These are phyloP conservation scores for Anoura caudifer DNA, from an alignment of 2,113 vertebrate species.

Conservation along the genomic window DNA sequence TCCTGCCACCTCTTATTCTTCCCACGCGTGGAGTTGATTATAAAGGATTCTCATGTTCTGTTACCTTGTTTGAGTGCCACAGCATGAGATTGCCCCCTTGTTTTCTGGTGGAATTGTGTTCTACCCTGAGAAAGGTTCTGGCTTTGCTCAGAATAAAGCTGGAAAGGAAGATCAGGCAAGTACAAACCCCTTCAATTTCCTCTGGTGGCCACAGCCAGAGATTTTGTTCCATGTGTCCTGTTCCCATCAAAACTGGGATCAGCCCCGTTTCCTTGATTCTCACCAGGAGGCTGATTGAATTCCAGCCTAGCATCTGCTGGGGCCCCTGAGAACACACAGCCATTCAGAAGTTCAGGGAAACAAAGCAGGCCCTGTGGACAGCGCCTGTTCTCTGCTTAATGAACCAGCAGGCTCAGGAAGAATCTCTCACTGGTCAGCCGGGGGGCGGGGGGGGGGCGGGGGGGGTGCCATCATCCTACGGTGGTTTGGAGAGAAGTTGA, in stretches of 20 bases:
- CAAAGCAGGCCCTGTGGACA: constrained; percentile 80
- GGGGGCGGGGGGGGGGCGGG: constrained; percentile 37
- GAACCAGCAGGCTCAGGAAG: constrained; percentile 72
- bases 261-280: constrained; percentile 72
- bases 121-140: neutral
- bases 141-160: constrained; percentile 43
- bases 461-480: too few species aligned
- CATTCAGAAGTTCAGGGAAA: constrained; percentile 76
- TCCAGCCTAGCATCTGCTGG: constrained; percentile 75
- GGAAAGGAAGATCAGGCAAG: constrained; percentile 18
- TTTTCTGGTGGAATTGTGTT: constrained; percentile 42
- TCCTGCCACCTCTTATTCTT: neutral
- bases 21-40: neutral
- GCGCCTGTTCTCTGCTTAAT: constrained; percentile 72
- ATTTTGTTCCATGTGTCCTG: constrained; percentile 55
- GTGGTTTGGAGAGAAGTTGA: neutral
- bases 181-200: constrained; percentile 20
- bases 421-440: constrained; percentile 69
- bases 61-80: neutral
- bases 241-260: constrained; percentile 63
- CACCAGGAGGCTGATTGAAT: constrained; percentile 74
- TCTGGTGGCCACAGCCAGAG: neutral
- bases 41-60: neutral
- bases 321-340: constrained; percentile 81
- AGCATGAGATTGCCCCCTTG: neutral